Evolutionary conservation across 2,888 invertebrate genomes (phyloP), one percentile per base, ranked within the genome.

Genomic region (Xanthia icteritia): DNA sequence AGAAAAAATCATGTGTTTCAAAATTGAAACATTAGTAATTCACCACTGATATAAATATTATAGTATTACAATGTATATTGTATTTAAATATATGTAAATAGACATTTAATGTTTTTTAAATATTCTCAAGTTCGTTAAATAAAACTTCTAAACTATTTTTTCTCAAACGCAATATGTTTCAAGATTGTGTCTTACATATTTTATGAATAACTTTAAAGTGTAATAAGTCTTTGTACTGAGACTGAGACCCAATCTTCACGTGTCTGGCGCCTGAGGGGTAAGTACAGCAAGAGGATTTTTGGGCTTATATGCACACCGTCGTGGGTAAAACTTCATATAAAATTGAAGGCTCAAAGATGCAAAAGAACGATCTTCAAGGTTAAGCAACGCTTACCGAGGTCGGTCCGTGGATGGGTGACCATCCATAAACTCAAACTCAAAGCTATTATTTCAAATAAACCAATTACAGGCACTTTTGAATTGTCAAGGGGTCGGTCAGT

Each of bases 221-320:
- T 64, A 74, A 82, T 79, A 82, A 67, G 39, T 73, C 73, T 80
- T 66, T 83, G 80, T 83, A 23, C 60, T 13, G 11, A 58, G 27
- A 58, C 31, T n/a, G n/a, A 36, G 15, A 36, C 36, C 31, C 36
- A 61, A 71, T 73, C 23, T 65, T 56, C 76, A 77, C 60, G 45
- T 42, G 61, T 81, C 23, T 77, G 8, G 17, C 23, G 31, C 77
- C 70, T 11, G 60, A 20, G 73, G 70, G 71, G 42, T 31, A 31
- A 31, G 54, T 36, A 58, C 51, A 39, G 20, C n/a, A 61, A 48
- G 39, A 83, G 51, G 70, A 51, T 51, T 68, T 54, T 20, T n/a
- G 20, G 54, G 48, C 23, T 68, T 42, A 65, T 68, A 75, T 69
- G 45, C 54, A 58, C 36, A 56, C 3, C 23, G 45, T 15, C 8